Evolutionary conservation across 53 echinoderm and acorn worm species (phyloP).

Genomic region (Paelopatides confundens): DNA sequence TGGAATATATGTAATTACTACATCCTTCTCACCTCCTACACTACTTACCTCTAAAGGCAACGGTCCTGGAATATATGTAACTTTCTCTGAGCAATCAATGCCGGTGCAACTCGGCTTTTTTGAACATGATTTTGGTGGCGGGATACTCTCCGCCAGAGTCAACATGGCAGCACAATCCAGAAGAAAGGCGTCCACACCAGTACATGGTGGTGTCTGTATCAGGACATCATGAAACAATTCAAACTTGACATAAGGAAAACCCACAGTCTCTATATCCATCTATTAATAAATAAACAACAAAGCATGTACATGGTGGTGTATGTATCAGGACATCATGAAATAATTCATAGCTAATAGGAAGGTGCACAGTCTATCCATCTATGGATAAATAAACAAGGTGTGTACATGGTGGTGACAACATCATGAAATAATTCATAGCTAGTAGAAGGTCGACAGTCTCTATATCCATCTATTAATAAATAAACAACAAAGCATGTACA

Average conservation of each 20-base stretch:
- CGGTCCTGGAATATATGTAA: not conserved
- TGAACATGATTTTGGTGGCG: constrained; percentile 18
- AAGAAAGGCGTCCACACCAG: not conserved
- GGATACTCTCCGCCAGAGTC: not conserved
- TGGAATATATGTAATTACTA: too few relatives aligned
- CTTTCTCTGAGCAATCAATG: constrained; percentile 13
- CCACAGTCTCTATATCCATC: not conserved
- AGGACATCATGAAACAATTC: constrained; percentile 2
- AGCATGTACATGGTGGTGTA: constrained; percentile 44
- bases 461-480: not conserved
- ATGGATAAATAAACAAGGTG: not conserved
- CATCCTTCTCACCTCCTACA: too few relatives aligned
- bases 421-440: not conserved
- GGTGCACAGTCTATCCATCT: not conserved
- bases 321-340: constrained; percentile 3
- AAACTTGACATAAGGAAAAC: not conserved
- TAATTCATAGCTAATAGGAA: not conserved
- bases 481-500: not conserved
- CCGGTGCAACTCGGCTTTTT: constrained; percentile 37
- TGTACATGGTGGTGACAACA: constrained; percentile 38
- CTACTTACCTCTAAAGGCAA: not conserved
- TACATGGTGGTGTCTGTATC: constrained; percentile 44
- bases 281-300: not conserved
- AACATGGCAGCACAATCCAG: constrained; percentile 42
- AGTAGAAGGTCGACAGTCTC: not conserved